phyloP scores from a whole-genome alignment of 2,113 vertebrate species.

The Hiodon alosoides region DNA sequence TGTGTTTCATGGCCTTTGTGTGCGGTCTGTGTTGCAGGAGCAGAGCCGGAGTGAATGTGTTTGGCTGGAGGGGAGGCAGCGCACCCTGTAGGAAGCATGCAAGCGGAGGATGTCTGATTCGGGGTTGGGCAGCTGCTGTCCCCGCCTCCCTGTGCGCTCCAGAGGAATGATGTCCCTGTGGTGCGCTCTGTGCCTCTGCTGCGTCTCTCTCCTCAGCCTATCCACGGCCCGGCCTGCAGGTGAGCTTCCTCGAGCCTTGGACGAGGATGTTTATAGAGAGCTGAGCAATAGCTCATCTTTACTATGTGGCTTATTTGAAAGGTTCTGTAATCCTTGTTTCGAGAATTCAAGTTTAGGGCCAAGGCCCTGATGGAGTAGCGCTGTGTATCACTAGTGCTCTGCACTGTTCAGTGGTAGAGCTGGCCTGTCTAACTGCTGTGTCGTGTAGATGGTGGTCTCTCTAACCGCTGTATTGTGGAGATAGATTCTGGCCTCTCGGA shows the following conservation, averaged over 20 bases:
- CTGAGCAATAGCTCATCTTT: no score
- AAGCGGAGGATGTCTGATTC: constrained; percentile 47
- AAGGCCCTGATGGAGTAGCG: no score
- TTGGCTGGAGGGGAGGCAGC: neutral
- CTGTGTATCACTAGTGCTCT: no score
- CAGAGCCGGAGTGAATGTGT: neutral
- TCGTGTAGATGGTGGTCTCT: no score
- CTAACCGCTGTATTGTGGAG: no score
- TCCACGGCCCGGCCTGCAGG: constrained; percentile 58
- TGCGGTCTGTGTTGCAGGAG: neutral
- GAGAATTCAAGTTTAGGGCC: no score
- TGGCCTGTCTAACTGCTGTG: no score
- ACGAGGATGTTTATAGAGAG: no score
- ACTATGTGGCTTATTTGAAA: no score
- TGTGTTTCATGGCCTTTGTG: neutral
- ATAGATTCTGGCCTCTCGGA: no score
- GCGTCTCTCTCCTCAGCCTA: constrained; percentile 50
- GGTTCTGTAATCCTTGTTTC: no score
- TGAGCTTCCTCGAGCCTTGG: constrained; percentile 34
- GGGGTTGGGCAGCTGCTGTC: constrained; percentile 47
- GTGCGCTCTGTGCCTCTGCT: constrained; percentile 58
- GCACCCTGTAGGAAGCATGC: constrained; percentile 47
- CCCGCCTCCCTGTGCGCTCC: constrained; percentile 32
- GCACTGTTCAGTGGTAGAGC: no score
- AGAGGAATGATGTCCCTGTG: constrained; percentile 67